Base-by-base conservation (phyloP, 1,140 invertebrate genomes). In the Macrobrachium nipponense region DNA sequence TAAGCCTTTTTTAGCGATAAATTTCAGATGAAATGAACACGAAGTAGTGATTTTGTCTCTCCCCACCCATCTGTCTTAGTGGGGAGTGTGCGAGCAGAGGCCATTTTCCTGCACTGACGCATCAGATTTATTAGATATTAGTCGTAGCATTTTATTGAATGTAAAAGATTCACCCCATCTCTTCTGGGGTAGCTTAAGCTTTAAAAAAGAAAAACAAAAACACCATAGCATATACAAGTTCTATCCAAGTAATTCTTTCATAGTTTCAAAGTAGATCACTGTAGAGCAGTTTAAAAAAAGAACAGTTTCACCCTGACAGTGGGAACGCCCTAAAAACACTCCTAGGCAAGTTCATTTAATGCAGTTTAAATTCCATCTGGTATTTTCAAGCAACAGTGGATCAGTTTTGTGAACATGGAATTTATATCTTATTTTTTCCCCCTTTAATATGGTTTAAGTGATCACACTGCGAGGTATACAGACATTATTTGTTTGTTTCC, bases 171-270 rank as follows among this genome's bases (percentile, higher is more conserved):
- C 61, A 79, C 83, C 83, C 83, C 83, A 86, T 58, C 27, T 86
- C 83, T 86, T 86, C 83, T 73, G 77, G 83, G 83, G 83, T 75
- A 86, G 76, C 77, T 80, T 86, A 80, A 86, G 77, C 77, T 86
- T 86, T 80, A 86, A 80, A 43, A 80, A 84, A 73, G 70, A 73
- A 73, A 17, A 73, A n/a, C 70, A 73, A 36, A 23, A 72, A 86
- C 83, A 60, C 72, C 61, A 62, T 86, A 86, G 83, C 83, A 86
- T 86, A 86, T 86, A 86, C 83, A 86, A 86, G 83, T 86, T 86
- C 77, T 86, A 86, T 80, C 83, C 78, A 73, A 76, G 44, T 68
- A 59, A 66, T 43, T 72, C 70, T 17, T n/a, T 80, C 78, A 72
- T 80, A 85, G 75, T 70, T 78, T 58, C 18, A 64, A 73, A 27